Conservation (phyloP, 2,113 vertebrate genomes). For the Anoura caudifer region DNA sequence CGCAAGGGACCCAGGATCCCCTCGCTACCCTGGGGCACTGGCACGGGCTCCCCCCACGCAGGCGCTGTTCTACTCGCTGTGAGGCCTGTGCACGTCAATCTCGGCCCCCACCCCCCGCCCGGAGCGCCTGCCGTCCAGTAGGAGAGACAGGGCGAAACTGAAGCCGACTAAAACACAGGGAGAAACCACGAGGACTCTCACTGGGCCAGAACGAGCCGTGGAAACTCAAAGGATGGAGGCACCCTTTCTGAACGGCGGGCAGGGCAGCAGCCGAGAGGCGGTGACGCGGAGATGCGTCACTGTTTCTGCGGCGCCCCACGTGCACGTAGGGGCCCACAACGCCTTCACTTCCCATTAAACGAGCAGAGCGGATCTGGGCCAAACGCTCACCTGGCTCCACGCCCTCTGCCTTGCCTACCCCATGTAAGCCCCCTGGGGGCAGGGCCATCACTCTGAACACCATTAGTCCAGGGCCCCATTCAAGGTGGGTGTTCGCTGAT, state of each 20-base stretch:
- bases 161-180: neutral
- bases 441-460: neutral
- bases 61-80: neutral
- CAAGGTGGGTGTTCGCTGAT: neutral
- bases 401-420: neutral
- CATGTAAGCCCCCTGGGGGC: neutral
- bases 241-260: fast-evolving
- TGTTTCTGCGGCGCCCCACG: fast-evolving
- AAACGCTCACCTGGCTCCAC: fast-evolving
- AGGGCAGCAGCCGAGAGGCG: neutral
- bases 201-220: neutral
- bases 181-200: neutral
- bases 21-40: neutral
- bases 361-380: neutral
- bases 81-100: neutral
- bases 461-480: neutral
- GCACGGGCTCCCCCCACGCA: fast-evolving
- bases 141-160: neutral
- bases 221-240: neutral
- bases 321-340: fast-evolving
- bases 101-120: neutral
- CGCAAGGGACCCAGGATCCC: neutral
- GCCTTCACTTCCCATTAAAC: neutral
- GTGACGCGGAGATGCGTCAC: fast-evolving
- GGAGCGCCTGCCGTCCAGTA: neutral